Conservation (phyloP, 2,888 invertebrate genomes). For the Brenthis hecate region DNA sequence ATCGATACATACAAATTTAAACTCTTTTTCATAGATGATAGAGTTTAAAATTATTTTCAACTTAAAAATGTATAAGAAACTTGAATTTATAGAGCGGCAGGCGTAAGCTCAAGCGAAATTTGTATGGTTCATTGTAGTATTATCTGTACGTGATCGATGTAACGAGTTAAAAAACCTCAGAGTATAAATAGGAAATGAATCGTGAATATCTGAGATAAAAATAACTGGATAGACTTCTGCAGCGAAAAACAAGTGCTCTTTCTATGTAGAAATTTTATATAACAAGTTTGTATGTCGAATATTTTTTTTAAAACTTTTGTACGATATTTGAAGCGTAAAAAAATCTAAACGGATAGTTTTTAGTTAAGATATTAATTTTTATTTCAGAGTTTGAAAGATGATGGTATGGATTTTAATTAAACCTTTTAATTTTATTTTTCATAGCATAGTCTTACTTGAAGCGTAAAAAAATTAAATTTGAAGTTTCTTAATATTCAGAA, state of each 20-base stretch:
- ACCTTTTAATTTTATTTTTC: too few species aligned
- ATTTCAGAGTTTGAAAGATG: too few species aligned
- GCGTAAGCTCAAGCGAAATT: conserved; percentile 77
- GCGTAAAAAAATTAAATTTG: too few species aligned
- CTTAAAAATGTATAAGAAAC: conserved; percentile 50
- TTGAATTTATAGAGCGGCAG: conserved; percentile 57
- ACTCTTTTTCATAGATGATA: conserved; percentile 45
- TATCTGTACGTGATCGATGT: conserved; percentile 76
- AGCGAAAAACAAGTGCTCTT: neutral
- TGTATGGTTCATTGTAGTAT: conserved; percentile 80
- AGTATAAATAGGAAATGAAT: conserved; percentile 54
- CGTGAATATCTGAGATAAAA: conserved; percentile 13
- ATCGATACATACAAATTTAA: conserved; percentile 41
- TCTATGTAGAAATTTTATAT: too few species aligned
- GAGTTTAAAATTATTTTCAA: conserved; percentile 41
- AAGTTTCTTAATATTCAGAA: too few species aligned
- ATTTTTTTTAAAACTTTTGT: too few species aligned
- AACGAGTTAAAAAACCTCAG: conserved; percentile 67
- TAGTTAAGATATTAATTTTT: too few species aligned
- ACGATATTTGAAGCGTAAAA: too few species aligned
- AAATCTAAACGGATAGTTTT: too few species aligned
- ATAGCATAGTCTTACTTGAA: too few species aligned
- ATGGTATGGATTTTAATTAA: too few species aligned
- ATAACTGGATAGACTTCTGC: conserved; percentile 3
- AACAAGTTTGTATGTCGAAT: too few species aligned